Evolutionary conservation across 2,797 vertebrate genomes (phyloP), one percentile per base, ranked within the genome.

Genomic region (Sebastes iracundus): DNA sequence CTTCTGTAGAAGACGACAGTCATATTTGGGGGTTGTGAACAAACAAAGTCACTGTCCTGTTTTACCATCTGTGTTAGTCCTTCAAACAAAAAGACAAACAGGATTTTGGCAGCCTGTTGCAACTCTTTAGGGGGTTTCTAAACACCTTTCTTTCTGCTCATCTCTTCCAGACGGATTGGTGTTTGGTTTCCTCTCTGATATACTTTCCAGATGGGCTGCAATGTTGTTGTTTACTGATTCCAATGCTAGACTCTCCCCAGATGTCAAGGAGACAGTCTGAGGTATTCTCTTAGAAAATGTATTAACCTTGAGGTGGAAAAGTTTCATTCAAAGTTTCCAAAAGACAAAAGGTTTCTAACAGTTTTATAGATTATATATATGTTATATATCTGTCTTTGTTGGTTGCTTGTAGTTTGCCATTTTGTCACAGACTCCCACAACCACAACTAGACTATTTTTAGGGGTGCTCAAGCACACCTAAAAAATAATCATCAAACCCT

Each of bases 31-130:
- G 75, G 46, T 25, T 67, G 59, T 59, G 28, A 80, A 75, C 67
- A 81, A 83, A 82, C 67, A 81, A 6, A 61, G 30, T 22, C 22
- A 23, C 10, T 74, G 12, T 76, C 7, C 25, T 58, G 12, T 30
- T 6, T 10, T 6, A 61, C 68, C 77, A 72, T 75, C 83, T 88
- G 82, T 87, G 67, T 87, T 84, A 35, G 63, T 42, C 25, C 60
- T 74, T 33, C 46, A 80, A 79, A 65, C 49, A 46, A 49, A 70
- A 55, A 56, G 5, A 68, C 32, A 10, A 71, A 71, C 71, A 56
- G 60, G 32, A 66, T 7, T 62, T 32, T 67, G 25, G 13, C 28
- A 58, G 23, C n/a, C 35, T n/a, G 13, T 25, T 72, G 70, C 52
- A 68, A 35, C 49, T 59, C 22, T 46, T 58, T 5, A 14, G 30